These are phyloP conservation scores for Puntigrus tetrazona DNA, from an alignment of 2,113 vertebrate genomes.

Conservation along the genomic window DNA sequence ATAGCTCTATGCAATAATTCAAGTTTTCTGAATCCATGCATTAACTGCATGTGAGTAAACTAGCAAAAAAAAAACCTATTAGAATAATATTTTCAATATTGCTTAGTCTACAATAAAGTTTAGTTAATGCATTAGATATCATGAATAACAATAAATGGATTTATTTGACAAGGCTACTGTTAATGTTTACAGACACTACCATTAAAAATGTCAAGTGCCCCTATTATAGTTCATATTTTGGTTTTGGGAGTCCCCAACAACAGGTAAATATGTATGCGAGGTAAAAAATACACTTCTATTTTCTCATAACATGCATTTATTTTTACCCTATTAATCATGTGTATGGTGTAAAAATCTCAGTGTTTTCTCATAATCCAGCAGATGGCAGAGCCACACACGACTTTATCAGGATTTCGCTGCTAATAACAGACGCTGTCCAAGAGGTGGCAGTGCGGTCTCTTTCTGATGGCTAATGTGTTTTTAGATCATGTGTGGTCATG, in stretches of 20 bases:
- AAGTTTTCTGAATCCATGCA: background rate
- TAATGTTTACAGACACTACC: background rate
- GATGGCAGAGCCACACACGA: conserved; percentile 7
- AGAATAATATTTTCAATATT: no score
- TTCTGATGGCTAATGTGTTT: background rate
- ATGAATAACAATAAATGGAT: background rate
- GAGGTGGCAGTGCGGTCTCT: conserved; percentile 29
- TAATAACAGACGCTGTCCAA: conserved; percentile 5
- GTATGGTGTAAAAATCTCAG: background rate
- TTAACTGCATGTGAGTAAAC: background rate
- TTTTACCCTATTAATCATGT: no score
- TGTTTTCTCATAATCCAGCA: background rate
- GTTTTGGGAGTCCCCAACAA: no score
- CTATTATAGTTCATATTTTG: no score
- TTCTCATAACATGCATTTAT: no score
- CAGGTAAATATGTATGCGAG: no score
- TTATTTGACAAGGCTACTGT: background rate
- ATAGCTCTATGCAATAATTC: background rate
- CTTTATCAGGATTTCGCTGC: background rate
- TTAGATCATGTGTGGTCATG: background rate
- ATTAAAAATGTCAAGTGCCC: no score
- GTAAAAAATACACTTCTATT: no score
- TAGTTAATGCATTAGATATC: background rate
- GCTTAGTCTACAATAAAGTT: background rate
- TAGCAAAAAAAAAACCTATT: no score